phyloP scores from a whole-genome alignment of 2,113 vertebrate genomes.

The Formicarius rufipectus region DNA sequence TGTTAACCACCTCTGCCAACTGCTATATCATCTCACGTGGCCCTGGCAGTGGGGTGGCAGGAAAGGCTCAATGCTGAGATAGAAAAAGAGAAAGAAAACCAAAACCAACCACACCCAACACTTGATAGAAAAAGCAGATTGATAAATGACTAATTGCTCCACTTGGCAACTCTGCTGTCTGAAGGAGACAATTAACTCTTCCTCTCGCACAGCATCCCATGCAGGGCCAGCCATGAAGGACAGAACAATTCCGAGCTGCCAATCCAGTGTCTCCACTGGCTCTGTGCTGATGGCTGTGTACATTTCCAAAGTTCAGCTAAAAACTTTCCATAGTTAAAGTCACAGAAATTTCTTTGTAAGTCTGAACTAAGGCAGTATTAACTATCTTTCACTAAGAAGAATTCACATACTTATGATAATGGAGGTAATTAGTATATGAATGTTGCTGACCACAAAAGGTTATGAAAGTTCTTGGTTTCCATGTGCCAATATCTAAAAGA shows the following conservation, averaged over 20 bases:
- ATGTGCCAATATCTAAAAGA: slow-evolving; percentile 55
- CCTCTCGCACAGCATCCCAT: not conserved
- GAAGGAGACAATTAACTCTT: not conserved
- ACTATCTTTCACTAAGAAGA: not conserved
- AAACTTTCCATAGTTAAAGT: not conserved
- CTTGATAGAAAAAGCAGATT: not conserved
- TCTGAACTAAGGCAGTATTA: not conserved
- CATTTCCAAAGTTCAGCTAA: not conserved
- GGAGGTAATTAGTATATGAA: not conserved
- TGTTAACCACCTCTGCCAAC: not conserved
- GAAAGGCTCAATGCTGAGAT: not conserved
- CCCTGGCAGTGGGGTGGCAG: not conserved
- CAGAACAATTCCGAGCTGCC: not conserved
- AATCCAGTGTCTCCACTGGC: not conserved
- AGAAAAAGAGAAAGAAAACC: not conserved
- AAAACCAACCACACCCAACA: not conserved
- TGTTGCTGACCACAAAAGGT: slow-evolving; percentile 26
- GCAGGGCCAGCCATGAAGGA: not conserved
- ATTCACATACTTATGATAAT: not conserved
- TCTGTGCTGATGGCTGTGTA: not conserved
- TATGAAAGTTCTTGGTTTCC: slow-evolving; percentile 59
- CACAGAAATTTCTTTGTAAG: not conserved
- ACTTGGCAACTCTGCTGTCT: not conserved
- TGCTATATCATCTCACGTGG: not conserved
- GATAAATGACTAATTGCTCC: not conserved